Base-by-base conservation (phyloP, 2,113 vertebrate species). In the Odocoileus virginianus region DNA sequence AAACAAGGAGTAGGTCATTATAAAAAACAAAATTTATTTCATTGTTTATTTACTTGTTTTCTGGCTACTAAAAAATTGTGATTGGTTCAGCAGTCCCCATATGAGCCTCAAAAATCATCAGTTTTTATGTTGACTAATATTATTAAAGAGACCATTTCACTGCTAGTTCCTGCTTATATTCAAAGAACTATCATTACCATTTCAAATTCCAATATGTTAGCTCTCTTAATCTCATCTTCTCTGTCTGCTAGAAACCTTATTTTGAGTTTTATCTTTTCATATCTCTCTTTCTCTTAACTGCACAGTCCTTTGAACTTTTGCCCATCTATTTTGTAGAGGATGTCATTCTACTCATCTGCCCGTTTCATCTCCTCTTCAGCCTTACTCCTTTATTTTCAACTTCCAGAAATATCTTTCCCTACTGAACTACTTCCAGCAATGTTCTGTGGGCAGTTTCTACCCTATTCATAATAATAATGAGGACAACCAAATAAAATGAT, bases 161-260 rank as follows among this genome's bases (percentile, higher is more conserved):
- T 21, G 15, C 17, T 57, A 58, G 17, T 60, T 94, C 27, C 60
- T 88, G 54, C 27, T 87, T 94, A 86, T 67, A 83, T 57, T 94
- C 54, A 88, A 82, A 97, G 33, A 71, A 36, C 28, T n/a, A 94
- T 27, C 55, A 91, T 61, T 82, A 60, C 50, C 25, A 91, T 88
- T 96, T 95, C 83, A 95, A 94, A 89, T 96, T 97, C 82, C 40
- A 97, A 30, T 81, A 79, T 47, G 67, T 55, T 76, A 86, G n/a
- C 45, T 94, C 60, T 91, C 86, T 95, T 93, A 86, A 93, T 95
- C 17, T 16, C 52, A 91, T 97, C 97, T 96, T 94, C 81, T 92
- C 25, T 88, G 16, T 36, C 82, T 78, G 13, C 60, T 90, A 23
- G 94, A 95, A 95, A 89, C 13, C 14, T 30, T 94, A 81, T 94